Base-by-base conservation (phyloP, 2,113 vertebrate species). In the Esox niger region DNA sequence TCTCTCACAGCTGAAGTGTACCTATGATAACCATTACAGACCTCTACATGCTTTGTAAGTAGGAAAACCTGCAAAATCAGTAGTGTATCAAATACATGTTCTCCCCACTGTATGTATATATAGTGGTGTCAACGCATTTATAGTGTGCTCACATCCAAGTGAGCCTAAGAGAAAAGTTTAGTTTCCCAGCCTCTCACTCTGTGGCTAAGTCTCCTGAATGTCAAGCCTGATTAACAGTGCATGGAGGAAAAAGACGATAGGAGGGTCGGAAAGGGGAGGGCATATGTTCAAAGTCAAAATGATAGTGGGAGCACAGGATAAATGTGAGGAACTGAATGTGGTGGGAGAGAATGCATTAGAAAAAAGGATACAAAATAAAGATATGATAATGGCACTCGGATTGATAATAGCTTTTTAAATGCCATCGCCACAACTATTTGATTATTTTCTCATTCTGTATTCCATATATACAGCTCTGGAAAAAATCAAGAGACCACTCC, bases 171-270 rank as follows among this genome's bases (percentile, higher is more conserved):
- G 57, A 59, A 59, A 7, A 21, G n/a, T 30, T n/a, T 20, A 30
- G 27, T 29, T 59, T 58, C 32, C 35, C 59, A 5, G 13, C n/a
- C 57, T 61, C 32, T 26, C 60, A 46, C 61, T 31, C 61, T 26
- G 13, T 70, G 47, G 20, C 73, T 78, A 63, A 61, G 74, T 73
- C 66, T 77, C 73, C 71, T 68, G 69, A 79, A 81, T 56, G 5
- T 78, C 79, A 68, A 9, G 1, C 31, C 78, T 81, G 82, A 83
- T 84, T 81, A 82, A 84, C 73, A 66, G 76, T 62, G 72, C 46
- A 72, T 55, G 59, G 66, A 62, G 29, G n/a, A 70, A n/a, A 54
- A 15, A 55, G 66, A 58, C 29, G 15, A 26, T 46, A 47, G 56
- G 29, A 62, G 4, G 25, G 32, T 33, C 47, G 43, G 15, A 20